Evolutionary conservation across 2,113 vertebrate genomes (phyloP).

Genomic region (Cnemophilus loriae): DNA sequence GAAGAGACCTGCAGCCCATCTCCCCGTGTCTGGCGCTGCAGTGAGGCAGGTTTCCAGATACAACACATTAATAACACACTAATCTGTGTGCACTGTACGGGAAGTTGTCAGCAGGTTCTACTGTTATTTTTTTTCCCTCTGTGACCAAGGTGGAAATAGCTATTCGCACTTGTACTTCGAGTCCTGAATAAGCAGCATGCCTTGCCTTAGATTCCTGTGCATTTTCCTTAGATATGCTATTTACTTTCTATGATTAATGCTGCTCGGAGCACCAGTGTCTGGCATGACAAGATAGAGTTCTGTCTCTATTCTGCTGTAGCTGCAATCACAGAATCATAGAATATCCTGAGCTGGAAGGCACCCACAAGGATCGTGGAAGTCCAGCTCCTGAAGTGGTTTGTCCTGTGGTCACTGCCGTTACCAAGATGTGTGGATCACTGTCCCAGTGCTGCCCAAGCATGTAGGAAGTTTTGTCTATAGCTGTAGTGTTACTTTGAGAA

Average conservation of each 20-base stretch:
- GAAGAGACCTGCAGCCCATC: background rate
- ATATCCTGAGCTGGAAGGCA: background rate
- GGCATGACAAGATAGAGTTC: background rate
- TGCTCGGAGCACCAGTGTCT: background rate
- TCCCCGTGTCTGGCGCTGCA: background rate
- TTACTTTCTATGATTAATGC: background rate
- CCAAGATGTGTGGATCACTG: background rate
- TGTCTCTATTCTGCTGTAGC: background rate
- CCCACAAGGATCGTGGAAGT: background rate
- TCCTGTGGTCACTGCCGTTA: background rate
- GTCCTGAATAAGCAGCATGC: background rate
- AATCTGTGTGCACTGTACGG: background rate
- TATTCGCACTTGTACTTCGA: background rate
- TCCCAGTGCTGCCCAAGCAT: background rate
- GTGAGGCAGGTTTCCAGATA: background rate
- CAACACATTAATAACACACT: fast-evolving
- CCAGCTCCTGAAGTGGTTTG: background rate
- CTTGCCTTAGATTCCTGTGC: background rate
- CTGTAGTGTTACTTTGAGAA: background rate
- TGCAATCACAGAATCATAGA: background rate
- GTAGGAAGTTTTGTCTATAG: background rate
- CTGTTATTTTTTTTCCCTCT: background rate
- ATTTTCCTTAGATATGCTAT: background rate
- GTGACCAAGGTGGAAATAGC: background rate
- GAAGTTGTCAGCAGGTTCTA: background rate